Base-by-base conservation (phyloP, 2,113 vertebrate species). In the Synodontis membranacea region DNA sequence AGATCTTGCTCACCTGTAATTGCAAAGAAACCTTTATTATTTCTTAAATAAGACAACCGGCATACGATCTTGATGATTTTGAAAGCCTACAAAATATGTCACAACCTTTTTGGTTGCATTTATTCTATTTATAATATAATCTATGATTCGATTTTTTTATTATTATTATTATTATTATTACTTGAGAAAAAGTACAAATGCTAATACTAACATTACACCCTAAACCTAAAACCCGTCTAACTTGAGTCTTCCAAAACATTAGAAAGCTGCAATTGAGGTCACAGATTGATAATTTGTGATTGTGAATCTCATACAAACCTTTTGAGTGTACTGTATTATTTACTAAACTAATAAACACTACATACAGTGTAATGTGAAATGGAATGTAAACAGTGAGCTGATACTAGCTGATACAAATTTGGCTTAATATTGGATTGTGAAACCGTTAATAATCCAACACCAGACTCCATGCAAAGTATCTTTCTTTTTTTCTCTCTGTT, bases 361-460 rank as follows among this genome's bases (percentile, higher is more conserved):
- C 11, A 42, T 25, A 42, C 37, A 23, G 68, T 42, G 25, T 11
- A 42, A 44, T 6, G 42, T 44, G 42, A 44, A 6, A 3, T 52
- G 15, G 50, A 17, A 14, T 12, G 15, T 50, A 52, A 21, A 46
- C 28, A 4, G 28, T 50, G 76, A 54, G 7, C 76, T 37, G 25
- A 12, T 76, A 3, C 28, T 76, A 15, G 23, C 14, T 44, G 23
- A n/a, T n/a, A n/a, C n/a, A n/a, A n/a, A 76, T 74, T 10, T n/a
- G 74, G 44, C 74, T 50, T n/a, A 21, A 6, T 70, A 25, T 5
- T 34, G 46, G 60, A 7, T 50, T 72, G 60, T 75, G 37, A 82
- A 81, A 76, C 17, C 9, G 52, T 87, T 84, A 46, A 86, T 64
- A 70, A 83, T 76, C 81, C 60, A 76, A 58, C 42, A 52, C 42